phyloP scores from a whole-genome alignment of 2,797 vertebrate species.

The Morus bassanus region DNA sequence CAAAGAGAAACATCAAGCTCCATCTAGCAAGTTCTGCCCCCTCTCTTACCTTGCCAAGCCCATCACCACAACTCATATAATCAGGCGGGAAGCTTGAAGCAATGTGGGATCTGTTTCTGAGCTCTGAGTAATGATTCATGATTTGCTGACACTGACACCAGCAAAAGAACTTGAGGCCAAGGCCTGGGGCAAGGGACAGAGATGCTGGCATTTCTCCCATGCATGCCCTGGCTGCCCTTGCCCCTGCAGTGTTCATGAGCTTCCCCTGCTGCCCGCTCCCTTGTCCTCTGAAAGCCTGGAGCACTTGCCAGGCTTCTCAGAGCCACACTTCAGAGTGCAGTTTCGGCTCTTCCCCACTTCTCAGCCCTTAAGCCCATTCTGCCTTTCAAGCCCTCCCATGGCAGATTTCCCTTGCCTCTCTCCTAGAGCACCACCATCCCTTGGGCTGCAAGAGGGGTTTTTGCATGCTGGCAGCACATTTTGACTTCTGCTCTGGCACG shows the following conservation, averaged over 20 bases:
- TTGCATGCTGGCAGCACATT: neutral
- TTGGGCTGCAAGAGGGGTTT: neutral
- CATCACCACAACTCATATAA: neutral
- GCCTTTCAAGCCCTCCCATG: neutral
- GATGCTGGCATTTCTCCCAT: neutral
- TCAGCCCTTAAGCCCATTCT: neutral
- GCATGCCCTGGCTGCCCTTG: neutral
- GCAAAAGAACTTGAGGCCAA: neutral
- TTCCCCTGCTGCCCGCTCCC: neutral
- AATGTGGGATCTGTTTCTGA: neutral
- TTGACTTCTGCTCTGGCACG: neutral
- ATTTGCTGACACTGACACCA: neutral
- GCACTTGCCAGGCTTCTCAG: neutral
- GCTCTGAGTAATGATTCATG: neutral
- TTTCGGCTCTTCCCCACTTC: neutral
- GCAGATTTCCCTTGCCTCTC: neutral
- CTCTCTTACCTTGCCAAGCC: neutral
- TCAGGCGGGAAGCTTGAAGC: neutral
- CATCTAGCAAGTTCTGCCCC: neutral
- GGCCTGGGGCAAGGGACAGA: neutral
- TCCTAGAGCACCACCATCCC: neutral
- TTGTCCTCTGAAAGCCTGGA: neutral
- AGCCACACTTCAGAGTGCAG: neutral
- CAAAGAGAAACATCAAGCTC: neutral
- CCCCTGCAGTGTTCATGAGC: fast-evolving